Evolutionary conservation across 2,888 invertebrate species (phyloP).

Genomic region (Acholoe squamosa): DNA sequence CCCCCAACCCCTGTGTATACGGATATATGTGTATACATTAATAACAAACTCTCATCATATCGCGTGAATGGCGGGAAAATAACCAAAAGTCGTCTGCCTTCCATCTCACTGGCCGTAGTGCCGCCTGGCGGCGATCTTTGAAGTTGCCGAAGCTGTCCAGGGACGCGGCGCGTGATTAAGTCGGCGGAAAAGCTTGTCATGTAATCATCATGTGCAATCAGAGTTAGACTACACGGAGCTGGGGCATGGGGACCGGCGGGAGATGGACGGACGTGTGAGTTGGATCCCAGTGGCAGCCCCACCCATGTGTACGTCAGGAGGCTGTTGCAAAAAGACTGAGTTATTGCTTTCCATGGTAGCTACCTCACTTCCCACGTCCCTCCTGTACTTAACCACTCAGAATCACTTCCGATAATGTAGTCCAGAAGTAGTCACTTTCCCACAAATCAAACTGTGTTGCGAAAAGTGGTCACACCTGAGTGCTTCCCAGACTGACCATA

Average conservation of each 20-base stretch:
- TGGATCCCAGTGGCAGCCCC: not conserved
- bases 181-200: not conserved
- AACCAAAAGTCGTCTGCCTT: slow-evolving; percentile 10
- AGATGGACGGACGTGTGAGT: not conserved
- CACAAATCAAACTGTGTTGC: too few relatives aligned
- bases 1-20: not conserved
- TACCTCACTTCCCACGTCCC: too few relatives aligned
- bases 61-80: not conserved
- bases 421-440: too few relatives aligned
- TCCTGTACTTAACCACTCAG: too few relatives aligned
- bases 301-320: not conserved
- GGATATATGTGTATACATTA: not conserved
- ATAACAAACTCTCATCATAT: slow-evolving; percentile 28
- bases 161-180: not conserved
- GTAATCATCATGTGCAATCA: slow-evolving; percentile 34
- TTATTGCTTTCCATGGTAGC: too few relatives aligned
- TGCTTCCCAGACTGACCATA: too few relatives aligned
- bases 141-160: not conserved
- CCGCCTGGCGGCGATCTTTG: not conserved
- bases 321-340: too few relatives aligned
- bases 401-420: too few relatives aligned
- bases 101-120: not conserved
- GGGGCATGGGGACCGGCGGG: not conserved
- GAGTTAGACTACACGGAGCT: not conserved
- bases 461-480: too few relatives aligned